These are phyloP conservation scores for Drosophila tripunctata DNA, from an alignment of 2,888 invertebrate species.

Conservation along the genomic window DNA sequence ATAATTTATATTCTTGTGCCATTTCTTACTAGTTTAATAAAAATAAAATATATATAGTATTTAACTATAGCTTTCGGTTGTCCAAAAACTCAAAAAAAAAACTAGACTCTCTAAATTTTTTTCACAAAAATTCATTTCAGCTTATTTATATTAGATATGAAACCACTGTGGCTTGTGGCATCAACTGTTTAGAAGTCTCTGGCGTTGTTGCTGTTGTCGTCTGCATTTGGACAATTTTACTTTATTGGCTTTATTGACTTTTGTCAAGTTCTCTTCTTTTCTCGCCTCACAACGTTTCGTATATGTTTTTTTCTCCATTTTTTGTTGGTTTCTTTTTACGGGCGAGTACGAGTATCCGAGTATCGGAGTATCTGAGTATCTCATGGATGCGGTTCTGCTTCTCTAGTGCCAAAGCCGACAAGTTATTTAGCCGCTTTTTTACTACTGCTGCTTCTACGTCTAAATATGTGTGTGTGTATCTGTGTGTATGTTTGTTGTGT, in stretches of 20 bases:
- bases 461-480: conserved; percentile 5
- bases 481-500: conserved; percentile 33
- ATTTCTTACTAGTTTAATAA: too few relatives aligned
- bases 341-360: not conserved
- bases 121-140: not conserved
- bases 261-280: conserved; percentile 69
- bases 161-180: conserved; percentile 9
- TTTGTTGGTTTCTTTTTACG: conserved; percentile 14
- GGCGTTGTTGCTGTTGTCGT: conserved; percentile 17
- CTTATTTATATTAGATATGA: not conserved
- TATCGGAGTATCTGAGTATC: conserved; percentile 26
- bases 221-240: conserved; percentile 54
- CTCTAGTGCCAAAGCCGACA: conserved; percentile 53
- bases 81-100: too few relatives aligned
- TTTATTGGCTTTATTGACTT: conserved; percentile 80
- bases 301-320: too few relatives aligned
- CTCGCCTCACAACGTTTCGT: conserved; percentile 32
- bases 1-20: too few relatives aligned
- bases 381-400: conserved; percentile 39
- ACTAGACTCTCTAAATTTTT: not conserved
- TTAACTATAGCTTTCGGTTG: too few relatives aligned
- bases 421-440: conserved; percentile 61
- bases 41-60: too few relatives aligned
- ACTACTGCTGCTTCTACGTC: conserved; percentile 7
- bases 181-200: conserved; percentile 8